Percentiles rank a stretch among this genome's conserved stretches.
phyloP scores from a whole-genome alignment of 2,797 vertebrate genomes.

The Sebastes steindachneri region DNA sequence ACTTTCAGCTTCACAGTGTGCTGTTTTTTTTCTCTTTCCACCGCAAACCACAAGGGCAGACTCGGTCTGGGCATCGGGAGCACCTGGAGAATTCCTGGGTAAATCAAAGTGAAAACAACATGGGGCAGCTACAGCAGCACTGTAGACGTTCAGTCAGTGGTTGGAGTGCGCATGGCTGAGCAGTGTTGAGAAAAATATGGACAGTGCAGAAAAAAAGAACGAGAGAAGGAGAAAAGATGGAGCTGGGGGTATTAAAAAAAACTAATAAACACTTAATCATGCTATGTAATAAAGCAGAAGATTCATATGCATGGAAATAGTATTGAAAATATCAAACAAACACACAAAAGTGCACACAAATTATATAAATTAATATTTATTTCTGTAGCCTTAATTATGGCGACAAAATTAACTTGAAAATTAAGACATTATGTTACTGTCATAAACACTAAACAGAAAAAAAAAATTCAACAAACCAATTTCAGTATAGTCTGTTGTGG shows the following conservation, averaged over 20 bases:
- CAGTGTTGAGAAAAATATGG: background rate
- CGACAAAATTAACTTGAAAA: background rate
- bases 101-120: background rate
- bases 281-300: background rate
- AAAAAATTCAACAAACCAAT: background rate
- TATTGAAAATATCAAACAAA: background rate
- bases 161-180: background rate
- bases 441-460: background rate
- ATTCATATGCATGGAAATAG: background rate
- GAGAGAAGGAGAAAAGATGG: background rate
- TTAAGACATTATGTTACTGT: too few relatives aligned
- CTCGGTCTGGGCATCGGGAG: background rate
- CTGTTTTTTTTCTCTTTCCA: background rate
- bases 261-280: background rate
- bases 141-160: background rate
- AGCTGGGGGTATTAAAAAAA: background rate
- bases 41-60: background rate
- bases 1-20: background rate
- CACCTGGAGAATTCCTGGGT: background rate
- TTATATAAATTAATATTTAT: background rate
- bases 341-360: background rate
- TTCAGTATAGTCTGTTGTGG: background rate
- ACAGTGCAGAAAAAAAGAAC: background rate
- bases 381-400: background rate
- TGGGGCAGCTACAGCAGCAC: background rate